Percentiles rank a stretch among this genome's conserved stretches.
Evolutionary conservation across 2,113 vertebrate species (phyloP).

Genomic region (Calyptomena viridis): DNA sequence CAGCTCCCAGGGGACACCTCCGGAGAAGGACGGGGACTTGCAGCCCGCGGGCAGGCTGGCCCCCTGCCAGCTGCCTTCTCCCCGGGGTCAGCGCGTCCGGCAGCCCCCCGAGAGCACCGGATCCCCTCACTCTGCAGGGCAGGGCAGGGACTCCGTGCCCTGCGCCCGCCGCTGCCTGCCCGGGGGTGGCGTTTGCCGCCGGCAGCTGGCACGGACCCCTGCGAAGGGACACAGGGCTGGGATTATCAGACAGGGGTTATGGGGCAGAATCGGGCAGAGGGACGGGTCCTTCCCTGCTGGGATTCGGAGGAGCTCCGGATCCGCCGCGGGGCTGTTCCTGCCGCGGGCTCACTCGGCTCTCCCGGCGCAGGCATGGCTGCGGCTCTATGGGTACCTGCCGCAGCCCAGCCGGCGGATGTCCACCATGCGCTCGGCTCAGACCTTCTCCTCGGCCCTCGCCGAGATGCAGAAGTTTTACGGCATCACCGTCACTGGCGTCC

Average conservation of each 20-base stretch:
- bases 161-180: background rate
- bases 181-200: background rate
- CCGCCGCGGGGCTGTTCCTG: rapidly evolving
- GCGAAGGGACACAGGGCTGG: rapidly evolving
- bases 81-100: background rate
- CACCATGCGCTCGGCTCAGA: conserved; percentile 91
- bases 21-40: rapidly evolving
- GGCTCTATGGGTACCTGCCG: conserved; percentile 91
- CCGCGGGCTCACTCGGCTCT: background rate
- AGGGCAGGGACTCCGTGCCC: background rate
- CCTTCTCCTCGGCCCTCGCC: conserved; percentile 83
- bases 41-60: background rate
- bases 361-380: conserved; percentile 86
- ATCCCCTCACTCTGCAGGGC: rapidly evolving
- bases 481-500: conserved; percentile 84
- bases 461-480: conserved; percentile 97
- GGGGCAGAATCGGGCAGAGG: background rate
- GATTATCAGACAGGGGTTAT: too few species aligned
- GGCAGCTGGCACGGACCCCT: background rate
- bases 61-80: background rate
- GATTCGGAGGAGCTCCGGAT: background rate
- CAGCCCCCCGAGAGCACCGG: background rate
- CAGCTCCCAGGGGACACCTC: background rate
- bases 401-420: conserved; percentile 91
- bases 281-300: rapidly evolving